These are phyloP conservation scores for Enteromius afrohamiltoni DNA, from an alignment of 2,797 vertebrate genomes.

Conservation along the genomic window DNA sequence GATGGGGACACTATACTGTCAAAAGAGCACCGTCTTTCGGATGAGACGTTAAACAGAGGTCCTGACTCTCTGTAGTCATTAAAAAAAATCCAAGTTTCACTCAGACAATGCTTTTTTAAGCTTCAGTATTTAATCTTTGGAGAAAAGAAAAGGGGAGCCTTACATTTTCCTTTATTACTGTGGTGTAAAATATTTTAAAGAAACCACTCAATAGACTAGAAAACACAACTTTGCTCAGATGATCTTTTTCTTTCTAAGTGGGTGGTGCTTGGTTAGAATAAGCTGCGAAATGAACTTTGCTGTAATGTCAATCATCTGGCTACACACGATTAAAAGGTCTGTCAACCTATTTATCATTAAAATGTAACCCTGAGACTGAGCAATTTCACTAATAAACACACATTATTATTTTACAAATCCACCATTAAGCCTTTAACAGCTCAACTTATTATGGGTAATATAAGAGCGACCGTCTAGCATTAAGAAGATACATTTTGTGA, in stretches of 20 bases:
- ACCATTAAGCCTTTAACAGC: not conserved
- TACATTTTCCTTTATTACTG: not conserved
- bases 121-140: not conserved
- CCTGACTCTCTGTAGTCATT: too few relatives aligned
- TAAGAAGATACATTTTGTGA: not conserved
- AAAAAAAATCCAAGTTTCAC: not conserved
- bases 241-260: not conserved
- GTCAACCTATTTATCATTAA: not conserved
- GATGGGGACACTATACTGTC: too few relatives aligned
- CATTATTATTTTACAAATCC: not conserved
- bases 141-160: not conserved
- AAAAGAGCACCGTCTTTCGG: too few relatives aligned
- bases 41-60: too few relatives aligned
- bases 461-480: not conserved
- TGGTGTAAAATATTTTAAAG: not conserved
- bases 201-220: not conserved
- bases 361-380: not conserved
- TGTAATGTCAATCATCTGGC: not conserved
- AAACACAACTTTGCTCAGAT: not conserved
- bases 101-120: not conserved
- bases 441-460: not conserved
- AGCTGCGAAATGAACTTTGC: not conserved
- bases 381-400: not conserved
- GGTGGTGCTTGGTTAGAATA: not conserved
- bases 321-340: not conserved